A percentile compares a stretch with the other conserved stretches of the same genome.
phyloP scores from a whole-genome alignment of 2,113 vertebrate species.

The Equus quagga region DNA sequence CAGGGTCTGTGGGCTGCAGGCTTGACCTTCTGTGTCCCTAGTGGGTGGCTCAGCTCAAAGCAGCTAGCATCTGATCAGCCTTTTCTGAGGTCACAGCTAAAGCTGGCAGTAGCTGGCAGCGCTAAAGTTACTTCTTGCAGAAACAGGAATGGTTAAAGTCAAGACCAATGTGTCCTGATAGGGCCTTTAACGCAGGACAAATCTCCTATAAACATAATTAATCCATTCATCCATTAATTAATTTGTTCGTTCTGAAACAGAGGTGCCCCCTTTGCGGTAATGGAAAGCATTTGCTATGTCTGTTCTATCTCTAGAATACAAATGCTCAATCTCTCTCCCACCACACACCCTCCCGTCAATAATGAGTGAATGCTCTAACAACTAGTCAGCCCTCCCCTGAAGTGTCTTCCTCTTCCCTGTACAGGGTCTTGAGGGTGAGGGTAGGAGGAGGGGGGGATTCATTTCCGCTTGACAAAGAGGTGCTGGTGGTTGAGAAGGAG shows the following conservation, averaged over 20 bases:
- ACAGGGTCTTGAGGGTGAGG: neutral
- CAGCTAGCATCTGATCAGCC: neutral
- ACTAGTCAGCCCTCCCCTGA: neutral
- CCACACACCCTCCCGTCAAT: fast-evolving
- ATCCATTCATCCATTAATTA: neutral
- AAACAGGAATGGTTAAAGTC: neutral
- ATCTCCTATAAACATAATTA: neutral
- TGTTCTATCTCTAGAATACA: neutral
- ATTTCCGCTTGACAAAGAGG: neutral
- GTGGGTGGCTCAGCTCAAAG: neutral
- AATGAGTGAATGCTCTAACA: neutral
- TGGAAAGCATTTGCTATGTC: neutral
- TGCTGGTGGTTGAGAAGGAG: neutral
- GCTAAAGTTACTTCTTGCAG: neutral
- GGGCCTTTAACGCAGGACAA: neutral
- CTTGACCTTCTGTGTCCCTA: neutral
- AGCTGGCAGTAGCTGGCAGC: neutral
- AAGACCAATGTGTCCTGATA: neutral
- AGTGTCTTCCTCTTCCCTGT: neutral
- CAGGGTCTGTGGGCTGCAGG: neutral
- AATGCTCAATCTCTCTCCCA: fast-evolving
- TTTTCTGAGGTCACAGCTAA: neutral
- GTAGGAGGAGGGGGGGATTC: neutral
- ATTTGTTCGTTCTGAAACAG: neutral
- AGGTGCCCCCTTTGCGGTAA: neutral